These are phyloP conservation scores for Ormyrus pomaceus DNA, from an alignment of 2,888 invertebrate genomes.

Conservation along the genomic window DNA sequence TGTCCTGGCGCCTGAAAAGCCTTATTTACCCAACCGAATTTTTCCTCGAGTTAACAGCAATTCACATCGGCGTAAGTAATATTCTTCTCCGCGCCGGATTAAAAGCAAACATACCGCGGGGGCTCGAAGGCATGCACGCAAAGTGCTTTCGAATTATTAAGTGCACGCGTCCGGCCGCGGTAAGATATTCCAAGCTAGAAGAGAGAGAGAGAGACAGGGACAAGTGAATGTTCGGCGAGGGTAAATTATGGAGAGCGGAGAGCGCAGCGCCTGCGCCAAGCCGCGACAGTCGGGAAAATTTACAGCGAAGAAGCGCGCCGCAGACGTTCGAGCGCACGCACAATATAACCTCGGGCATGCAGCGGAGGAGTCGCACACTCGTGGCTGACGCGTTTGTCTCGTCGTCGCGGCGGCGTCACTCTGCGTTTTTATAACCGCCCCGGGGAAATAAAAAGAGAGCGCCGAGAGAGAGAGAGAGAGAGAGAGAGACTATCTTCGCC, in stretches of 20 bases:
- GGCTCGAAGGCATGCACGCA: too few species aligned
- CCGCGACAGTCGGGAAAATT: conserved; percentile 5
- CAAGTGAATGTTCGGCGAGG: conserved; percentile 12
- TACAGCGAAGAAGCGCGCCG: neutral
- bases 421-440: neutral
- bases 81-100: too few species aligned
- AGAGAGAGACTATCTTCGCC: neutral
- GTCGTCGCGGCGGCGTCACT: neutral
- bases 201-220: neutral
- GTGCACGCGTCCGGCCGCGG: conserved; percentile 1
- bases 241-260: conserved; percentile 12
- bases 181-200: conserved; percentile 16
- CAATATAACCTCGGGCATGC: neutral
- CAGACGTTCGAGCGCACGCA: neutral
- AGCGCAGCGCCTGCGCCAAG: neutral
- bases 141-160: neutral
- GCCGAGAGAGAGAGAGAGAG: neutral
- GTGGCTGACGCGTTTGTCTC: conserved; percentile 5
- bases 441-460: neutral
- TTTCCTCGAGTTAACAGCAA: too few species aligned
- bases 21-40: too few species aligned
- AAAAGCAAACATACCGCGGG: too few species aligned
- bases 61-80: too few species aligned
- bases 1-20: too few species aligned
- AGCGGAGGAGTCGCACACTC: neutral